Percentiles rank a stretch among this genome's conserved stretches.
phyloP scores from a whole-genome alignment of 2,113 vertebrate genomes.

The Procavia capensis region DNA sequence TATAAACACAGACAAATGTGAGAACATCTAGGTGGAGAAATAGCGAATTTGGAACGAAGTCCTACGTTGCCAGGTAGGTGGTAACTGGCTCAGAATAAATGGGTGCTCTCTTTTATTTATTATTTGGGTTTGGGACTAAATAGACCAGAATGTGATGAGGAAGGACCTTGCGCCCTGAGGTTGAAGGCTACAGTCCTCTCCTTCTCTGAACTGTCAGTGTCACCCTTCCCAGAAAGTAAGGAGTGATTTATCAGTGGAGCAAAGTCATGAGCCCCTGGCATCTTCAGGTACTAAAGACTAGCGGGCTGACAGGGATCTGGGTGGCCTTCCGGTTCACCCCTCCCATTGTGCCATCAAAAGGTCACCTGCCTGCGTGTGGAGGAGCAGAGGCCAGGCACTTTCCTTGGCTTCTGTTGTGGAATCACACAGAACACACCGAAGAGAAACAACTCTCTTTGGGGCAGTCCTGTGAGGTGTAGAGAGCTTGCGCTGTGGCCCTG shows the following conservation, averaged over 20 bases:
- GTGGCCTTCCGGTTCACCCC: background rate
- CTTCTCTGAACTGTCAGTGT: background rate
- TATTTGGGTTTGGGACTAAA: background rate
- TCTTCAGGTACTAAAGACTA: background rate
- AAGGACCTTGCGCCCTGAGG: background rate
- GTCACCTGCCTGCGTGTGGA: background rate
- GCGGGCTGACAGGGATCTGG: background rate
- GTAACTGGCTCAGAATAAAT: background rate
- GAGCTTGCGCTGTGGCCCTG: background rate
- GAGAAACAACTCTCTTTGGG: background rate
- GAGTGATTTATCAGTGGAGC: background rate
- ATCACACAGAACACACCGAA: background rate
- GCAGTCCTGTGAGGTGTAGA: background rate
- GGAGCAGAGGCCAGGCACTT: background rate
- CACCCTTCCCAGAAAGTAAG: background rate
- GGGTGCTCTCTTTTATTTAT: background rate
- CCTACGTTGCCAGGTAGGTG: background rate
- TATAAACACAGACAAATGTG: background rate
- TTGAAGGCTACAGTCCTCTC: background rate
- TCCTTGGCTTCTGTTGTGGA: background rate
- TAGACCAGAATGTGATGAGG: background rate
- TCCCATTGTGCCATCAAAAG: background rate
- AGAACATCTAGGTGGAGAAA: background rate
- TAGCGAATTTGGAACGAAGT: background rate
- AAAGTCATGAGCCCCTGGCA: background rate